Conservation (phyloP, 2,888 invertebrate genomes). For the Anorthoa munda region DNA sequence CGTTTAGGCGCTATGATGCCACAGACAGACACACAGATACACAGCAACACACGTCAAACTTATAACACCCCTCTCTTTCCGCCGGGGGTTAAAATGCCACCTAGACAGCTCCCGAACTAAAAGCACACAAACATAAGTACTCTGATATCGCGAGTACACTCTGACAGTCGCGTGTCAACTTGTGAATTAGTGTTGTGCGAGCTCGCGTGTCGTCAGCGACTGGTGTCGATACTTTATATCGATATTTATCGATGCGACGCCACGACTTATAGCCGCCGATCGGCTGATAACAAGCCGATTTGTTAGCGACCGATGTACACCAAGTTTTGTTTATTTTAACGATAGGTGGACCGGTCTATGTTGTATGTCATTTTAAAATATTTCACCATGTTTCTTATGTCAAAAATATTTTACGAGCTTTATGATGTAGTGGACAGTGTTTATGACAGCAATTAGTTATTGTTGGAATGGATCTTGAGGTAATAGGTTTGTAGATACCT, state of each 20-base stretch:
- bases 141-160: constrained; percentile 69
- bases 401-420: constrained; percentile 36
- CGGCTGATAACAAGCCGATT: constrained; percentile 87
- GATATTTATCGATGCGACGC: constrained; percentile 85
- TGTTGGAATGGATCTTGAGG: not conserved
- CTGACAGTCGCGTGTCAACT: constrained; percentile 74
- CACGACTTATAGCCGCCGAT: constrained; percentile 85
- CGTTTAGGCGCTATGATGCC: too few species aligned
- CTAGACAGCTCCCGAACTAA: constrained; percentile 50
- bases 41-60: too few species aligned
- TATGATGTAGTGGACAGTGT: constrained; percentile 5
- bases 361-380: constrained; percentile 50
- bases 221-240: constrained; percentile 81
- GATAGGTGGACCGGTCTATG: constrained; percentile 54
- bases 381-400: constrained; percentile 30
- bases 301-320: constrained; percentile 79
- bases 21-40: too few species aligned
- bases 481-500: not conserved
- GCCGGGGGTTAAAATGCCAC: too few species aligned
- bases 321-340: constrained; percentile 77
- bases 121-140: constrained; percentile 51
- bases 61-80: too few species aligned
- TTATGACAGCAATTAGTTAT: constrained; percentile 24
- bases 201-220: constrained; percentile 78
- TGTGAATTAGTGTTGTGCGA: constrained; percentile 80